Evolutionary conservation across 2,113 vertebrate genomes (phyloP), one percentile per base, ranked within the genome.

Genomic region (Scytalopus superciliaris): DNA sequence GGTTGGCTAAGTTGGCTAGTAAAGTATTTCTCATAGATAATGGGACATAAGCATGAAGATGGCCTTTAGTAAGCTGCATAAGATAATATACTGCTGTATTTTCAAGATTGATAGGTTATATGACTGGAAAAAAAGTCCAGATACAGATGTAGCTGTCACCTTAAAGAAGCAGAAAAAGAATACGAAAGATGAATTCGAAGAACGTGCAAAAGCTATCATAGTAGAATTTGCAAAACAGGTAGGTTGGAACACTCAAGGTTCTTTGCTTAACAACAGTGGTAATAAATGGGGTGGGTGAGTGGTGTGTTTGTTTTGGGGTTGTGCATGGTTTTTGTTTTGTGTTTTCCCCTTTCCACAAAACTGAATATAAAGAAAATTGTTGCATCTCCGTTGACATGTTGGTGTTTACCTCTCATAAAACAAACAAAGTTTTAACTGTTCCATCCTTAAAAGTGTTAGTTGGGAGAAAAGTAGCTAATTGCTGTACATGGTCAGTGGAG

Each of bases 121-220:
- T 89, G 99, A 99, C 97, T 99, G 99, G 99, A 99, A 99, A 97
- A 99, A 98, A 97, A 98, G 99, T 83, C 99, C 99, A 1, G 99
- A 99, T 9, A 98, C 98, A 0, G 99, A 99, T 68, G 98, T 99
- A 13, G 98, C 98, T 87, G 84, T 97, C 49, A 99, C 99, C 28
- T 98, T 99, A 96, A 99, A 99, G 98, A 99, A 99, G 95, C 99
- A 99, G 98, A 99, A 99, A 97, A 99, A 99, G 96, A 99, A 99
- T 91, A 99, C 99, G 0, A 99, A 98, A 94, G 99, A 99, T 88
- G 99, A 99, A 97, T 99, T 99, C 44, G 99, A 99, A 66, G 99
- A 99, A 96, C 86, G 99, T 42, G 98, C 98, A 64, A 99, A 99
- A 97, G 97, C 98, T 33, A 97, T 99, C 93, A 99, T 99, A 70